Evolutionary conservation across 2,797 vertebrate genomes (phyloP), one percentile per base, ranked within the genome.

Genomic region (Fratercula arctica): DNA sequence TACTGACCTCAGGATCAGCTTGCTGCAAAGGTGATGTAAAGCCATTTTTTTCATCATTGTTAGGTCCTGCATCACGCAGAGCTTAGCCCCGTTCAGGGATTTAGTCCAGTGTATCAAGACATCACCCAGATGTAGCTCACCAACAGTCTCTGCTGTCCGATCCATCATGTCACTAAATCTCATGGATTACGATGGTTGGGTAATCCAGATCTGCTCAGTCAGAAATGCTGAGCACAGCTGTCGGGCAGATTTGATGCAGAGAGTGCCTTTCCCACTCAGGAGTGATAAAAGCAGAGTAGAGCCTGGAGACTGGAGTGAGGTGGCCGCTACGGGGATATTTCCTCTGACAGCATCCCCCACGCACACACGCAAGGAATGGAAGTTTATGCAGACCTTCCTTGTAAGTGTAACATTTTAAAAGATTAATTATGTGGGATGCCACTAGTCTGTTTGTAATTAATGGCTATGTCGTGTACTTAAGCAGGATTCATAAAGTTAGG

Each of bases 201-300:
- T 95, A 96, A 95, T 93, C 87, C 88, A 11, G 51, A 46, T 85
- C 50, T 94, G 64, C 53, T 89, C 72, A 59, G 17, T 85, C 75
- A 87, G 79, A 88, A 93, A 66, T 60, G 56, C 85, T 87, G 84
- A 95, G 66, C 43, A 33, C 92, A 94, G 79, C 82, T 96, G 90
- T 86, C 85, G 39, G 77, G 73, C 54, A 84, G 82, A 81, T 89
- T 87, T 77, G 39, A 91, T 93, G 64, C 82, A 84, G 60, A 64
- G 33, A 46, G 53, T 90, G 76, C 37, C 41, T 86, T 93, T 76
- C 79, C 61, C 15, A 11, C 59, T 70, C 51, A 46, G 18, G 25
- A 92, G 18, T n/a, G 13, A 24, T 78, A 67, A 93, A 87, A 72
- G 50, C 88, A 66, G 48, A 84, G 24, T 11, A 31, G 41, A 91